Evolutionary conservation across 92 coral and sea anemone genomes (phyloP).

Genomic region (Porites evermanni): DNA sequence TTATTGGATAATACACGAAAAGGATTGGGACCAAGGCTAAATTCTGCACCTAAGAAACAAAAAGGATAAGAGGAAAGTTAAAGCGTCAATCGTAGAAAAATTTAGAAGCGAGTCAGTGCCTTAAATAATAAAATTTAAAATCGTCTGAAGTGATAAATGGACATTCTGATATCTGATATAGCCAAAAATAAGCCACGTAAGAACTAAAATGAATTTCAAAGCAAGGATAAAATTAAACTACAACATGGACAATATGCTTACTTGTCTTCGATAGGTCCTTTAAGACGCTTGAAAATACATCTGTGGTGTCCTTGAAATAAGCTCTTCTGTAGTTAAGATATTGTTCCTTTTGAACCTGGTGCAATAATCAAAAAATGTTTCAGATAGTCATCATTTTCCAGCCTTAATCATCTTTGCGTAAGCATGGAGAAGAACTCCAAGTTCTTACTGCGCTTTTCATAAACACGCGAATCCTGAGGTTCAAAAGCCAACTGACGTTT

Average conservation of each 20-base stretch:
- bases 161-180: no score
- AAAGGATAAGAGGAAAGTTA: no score
- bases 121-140: no score
- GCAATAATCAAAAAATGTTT: neutral
- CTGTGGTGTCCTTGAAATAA: conserved; percentile 86
- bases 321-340: conserved; percentile 93
- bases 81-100: no score
- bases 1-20: conserved; percentile 51
- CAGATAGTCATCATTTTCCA: neutral
- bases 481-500: no score
- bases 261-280: conserved; percentile 64
- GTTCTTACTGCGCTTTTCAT: no score
- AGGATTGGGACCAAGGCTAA: conserved; percentile 83
- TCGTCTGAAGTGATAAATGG: no score
- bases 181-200: no score
- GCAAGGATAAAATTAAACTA: neutral
- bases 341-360: conserved; percentile 88
- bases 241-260: conserved; percentile 38
- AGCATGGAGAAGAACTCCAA: no score
- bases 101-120: no score
- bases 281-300: conserved; percentile 64
- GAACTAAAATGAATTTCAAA: no score
- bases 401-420: neutral
- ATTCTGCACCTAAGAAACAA: conserved; percentile 46
- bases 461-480: no score